Evolutionary conservation across 1,140 invertebrate species (phyloP), one percentile per base, ranked within the genome.

Genomic region (Lepidurus apus): DNA sequence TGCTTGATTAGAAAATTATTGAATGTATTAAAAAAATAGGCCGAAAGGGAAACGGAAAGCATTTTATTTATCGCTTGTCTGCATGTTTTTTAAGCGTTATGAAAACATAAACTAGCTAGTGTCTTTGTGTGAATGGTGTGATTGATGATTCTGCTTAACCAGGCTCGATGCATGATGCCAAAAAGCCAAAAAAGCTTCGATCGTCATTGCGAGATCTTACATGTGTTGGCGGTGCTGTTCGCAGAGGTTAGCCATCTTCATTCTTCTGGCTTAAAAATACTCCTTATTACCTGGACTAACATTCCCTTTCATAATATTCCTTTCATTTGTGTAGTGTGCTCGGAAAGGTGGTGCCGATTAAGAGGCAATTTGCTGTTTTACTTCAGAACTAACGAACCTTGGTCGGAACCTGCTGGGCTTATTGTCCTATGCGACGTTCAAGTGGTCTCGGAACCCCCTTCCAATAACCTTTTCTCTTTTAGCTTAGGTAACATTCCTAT

Each of bases 361-460:
- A 89, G 93, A 82, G 96, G 96, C 77, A 98, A 98, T 87, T 86
- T 98, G 5, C 86, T 98, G 75, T 98, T 98, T 88, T 98, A 97
- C 86, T 92, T 97, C 84, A 97, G 97, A 85, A 92, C 91, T 42
- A 90, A 91, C 80, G 94, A 97, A 85, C 91, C 92, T 83, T 94
- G 91, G 89, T 94, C 93, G 9, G 93, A 96, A 80, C 93, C 95
- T 1, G 85, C 92, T 73, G 95, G 95, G 7, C 90, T 97, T 1
- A 91, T 97, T 82, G 90, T 98, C 73, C 86, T 98, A 77, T 94
- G 96, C 84, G 91, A 95, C 82, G 96, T 93, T 85, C 88, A 89
- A 73, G 89, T 93, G n/a, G 87, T 90, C 78, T 84, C 92, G 34
- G 93, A 93, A 80, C 74, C 82, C 47, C 87, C 90, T 10, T 43